Percentiles rank a stretch among this genome's conserved stretches.
These are phyloP conservation scores for Peromyscus eremicus DNA, from an alignment of 2,797 vertebrate genomes.

Conservation along the genomic window DNA sequence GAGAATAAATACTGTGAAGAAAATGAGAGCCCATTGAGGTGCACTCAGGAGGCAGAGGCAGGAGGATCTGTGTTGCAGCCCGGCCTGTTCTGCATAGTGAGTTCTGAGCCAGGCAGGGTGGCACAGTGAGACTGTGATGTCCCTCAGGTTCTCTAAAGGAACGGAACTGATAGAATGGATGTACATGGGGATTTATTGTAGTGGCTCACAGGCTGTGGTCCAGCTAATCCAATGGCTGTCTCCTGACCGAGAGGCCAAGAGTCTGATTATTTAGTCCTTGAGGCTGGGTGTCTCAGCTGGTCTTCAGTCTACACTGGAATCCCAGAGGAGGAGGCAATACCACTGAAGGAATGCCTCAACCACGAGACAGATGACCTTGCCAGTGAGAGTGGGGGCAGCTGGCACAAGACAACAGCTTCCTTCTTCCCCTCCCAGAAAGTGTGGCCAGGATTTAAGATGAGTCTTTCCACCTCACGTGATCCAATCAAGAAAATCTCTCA, in stretches of 20 bases:
- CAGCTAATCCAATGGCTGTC: neutral
- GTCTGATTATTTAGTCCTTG: neutral
- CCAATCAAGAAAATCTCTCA: too few relatives aligned
- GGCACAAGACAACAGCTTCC: neutral
- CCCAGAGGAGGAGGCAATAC: neutral
- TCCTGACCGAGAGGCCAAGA: neutral
- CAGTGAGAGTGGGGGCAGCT: neutral
- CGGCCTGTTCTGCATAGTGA: neutral
- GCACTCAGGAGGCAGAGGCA: neutral
- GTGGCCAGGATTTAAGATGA: neutral
- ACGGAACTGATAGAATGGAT: neutral
- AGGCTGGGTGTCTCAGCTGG: neutral
- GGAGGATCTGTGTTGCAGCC: neutral
- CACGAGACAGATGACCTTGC: neutral
- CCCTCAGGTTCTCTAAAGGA: neutral
- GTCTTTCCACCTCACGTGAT: neutral
- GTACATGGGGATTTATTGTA: neutral
- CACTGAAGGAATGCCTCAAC: neutral
- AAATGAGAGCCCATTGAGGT: neutral
- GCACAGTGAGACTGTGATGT: neutral
- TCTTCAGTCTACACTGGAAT: neutral
- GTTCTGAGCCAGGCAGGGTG: too few relatives aligned
- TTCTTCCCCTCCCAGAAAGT: neutral
- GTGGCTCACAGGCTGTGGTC: neutral
- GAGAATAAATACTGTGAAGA: slow-evolving; percentile 20